Evolutionary conservation across 2,797 vertebrate species (phyloP), one percentile per base, ranked within the genome.

Genomic region (Amblyopsis hoosieri): DNA sequence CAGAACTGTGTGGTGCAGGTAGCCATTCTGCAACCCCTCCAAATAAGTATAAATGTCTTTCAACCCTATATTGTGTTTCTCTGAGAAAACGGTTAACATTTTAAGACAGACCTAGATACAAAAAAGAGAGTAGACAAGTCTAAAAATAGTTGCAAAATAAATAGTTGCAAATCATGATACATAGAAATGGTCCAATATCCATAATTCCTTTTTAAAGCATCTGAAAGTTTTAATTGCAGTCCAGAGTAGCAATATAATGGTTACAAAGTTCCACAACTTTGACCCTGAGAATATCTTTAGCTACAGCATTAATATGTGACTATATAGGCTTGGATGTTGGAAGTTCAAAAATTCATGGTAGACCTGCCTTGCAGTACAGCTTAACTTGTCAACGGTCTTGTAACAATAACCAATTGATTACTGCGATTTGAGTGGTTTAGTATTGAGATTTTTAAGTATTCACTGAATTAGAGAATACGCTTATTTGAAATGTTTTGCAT

Each of bases 391-490:
- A 37, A 11, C n/a, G n/a, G 13, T 55, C 54, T 55, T 55, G 37
- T 33, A 55, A 42, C 46, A 48, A 60, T 57, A 31, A 71, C n/a
- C 69, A 47, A 62, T 12, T 5, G 48, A 61, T 45, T 54, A 46
- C 66, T 58, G 55, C 77, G 53, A 42, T 37, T 9, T 58, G 9
- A 33, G 62, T 45, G 3, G 45, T 2, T 58, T 61, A 46, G 50
- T 47, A 12, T 72, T 60, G 56, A 63, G 59, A 14, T n/a, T 13
- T 12, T 29, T 58, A 47, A 47, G 13, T 59, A 23, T 66, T 54
- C 69, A 42, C 74, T 60, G 47, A 47, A 64, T 63, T 29, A 0
- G 45, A 74, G n/a, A 62, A 12, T 53, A 11, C 51, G 2, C 19
- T 53, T 3, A 29, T 31, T 7, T 54, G 5, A 54, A 31, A 12